phyloP scores from a whole-genome alignment of 2,113 vertebrate genomes.

The Alces alces region DNA sequence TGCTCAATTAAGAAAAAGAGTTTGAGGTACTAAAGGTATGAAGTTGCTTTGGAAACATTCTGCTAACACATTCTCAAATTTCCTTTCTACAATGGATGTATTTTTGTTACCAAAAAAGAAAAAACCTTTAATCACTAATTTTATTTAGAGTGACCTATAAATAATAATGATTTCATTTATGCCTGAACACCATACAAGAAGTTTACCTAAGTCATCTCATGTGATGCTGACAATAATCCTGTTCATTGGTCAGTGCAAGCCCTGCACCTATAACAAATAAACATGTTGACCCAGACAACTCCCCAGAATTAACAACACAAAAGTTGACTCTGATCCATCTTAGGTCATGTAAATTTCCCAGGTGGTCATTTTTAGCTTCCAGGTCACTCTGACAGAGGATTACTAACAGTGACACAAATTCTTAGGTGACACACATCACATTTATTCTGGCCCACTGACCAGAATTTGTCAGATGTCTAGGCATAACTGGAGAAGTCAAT shows the following conservation, averaged over 20 bases:
- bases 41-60: slow-evolving; percentile 1
- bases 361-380: background rate
- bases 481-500: background rate
- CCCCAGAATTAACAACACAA: background rate
- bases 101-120: background rate
- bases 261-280: background rate
- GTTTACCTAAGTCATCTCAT: background rate
- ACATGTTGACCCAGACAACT: background rate
- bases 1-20: background rate
- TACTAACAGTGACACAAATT: background rate
- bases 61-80: background rate
- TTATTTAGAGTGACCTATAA: background rate
- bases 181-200: background rate
- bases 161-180: background rate
- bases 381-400: background rate
- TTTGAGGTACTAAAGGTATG: background rate
- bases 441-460: background rate
- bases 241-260: background rate
- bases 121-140: background rate
- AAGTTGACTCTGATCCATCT: background rate
- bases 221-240: background rate
- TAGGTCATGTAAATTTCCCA: background rate
- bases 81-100: background rate
- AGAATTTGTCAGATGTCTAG: background rate
- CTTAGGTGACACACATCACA: background rate